Percentiles rank a stretch among this genome's conserved stretches.
These are phyloP conservation scores for Bombus affinis DNA, from an alignment of 1,140 invertebrate species.

Conservation along the genomic window DNA sequence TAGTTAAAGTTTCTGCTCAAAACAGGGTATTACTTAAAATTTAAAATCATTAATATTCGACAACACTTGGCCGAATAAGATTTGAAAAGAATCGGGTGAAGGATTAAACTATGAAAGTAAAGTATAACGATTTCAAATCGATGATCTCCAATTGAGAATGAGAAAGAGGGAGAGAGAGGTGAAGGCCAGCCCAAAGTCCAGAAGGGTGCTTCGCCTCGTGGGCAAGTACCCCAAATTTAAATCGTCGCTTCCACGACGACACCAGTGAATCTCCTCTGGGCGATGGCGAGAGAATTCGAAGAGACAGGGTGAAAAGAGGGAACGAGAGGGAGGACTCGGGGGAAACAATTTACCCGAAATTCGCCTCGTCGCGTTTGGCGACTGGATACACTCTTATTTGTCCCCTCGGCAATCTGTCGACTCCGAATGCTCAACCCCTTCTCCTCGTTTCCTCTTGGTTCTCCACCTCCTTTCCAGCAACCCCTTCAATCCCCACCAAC, in stretches of 20 bases:
- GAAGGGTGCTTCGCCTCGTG: conserved; percentile 49
- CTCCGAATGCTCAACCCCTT: conserved; percentile 70
- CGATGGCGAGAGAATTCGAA: conserved; percentile 60
- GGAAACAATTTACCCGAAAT: conserved; percentile 80
- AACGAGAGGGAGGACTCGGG: conserved; percentile 53
- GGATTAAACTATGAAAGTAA: not conserved
- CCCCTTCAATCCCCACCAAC: conserved; percentile 61
- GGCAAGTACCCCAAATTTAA: conserved; percentile 66
- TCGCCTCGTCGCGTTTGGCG: conserved; percentile 77
- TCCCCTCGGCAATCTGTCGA: conserved; percentile 79
- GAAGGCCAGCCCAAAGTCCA: conserved; percentile 38
- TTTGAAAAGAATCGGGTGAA: not conserved
- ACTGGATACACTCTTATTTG: conserved; percentile 79
- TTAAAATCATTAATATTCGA: not conserved
- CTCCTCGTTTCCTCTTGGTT: conserved; percentile 59
- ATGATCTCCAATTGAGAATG: conserved; percentile 17
- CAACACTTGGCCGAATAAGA: not conserved
- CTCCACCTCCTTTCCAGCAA: conserved; percentile 57
- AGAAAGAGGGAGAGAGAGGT: conserved; percentile 1
- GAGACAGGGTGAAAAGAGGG: conserved; percentile 47
- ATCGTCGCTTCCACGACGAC: conserved; percentile 68
- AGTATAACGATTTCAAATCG: conserved; percentile 38
- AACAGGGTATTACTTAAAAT: not conserved
- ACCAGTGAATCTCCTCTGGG: conserved; percentile 65
- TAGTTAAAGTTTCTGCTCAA: not conserved